A percentile compares a stretch with the other conserved stretches of the same genome.
Conservation (phyloP, 2,113 vertebrate genomes). For the Nerophis ophidion region DNA sequence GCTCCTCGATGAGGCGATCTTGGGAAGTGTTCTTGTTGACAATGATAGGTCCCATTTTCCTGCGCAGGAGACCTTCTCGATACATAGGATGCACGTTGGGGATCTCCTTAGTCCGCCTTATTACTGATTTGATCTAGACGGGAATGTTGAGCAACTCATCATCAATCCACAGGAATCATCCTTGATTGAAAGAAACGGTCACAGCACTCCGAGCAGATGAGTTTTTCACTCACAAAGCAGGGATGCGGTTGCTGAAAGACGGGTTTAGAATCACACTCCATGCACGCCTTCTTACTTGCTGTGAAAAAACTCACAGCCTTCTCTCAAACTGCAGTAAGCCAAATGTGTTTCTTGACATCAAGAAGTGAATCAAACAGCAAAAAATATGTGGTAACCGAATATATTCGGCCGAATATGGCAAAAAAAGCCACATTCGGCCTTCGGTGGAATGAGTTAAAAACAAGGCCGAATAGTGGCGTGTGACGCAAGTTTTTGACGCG, state of each 20-base stretch:
- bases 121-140: conserved; percentile 90
- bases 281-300: conserved; percentile 25
- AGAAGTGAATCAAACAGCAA: conserved; percentile 7
- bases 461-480: too few species aligned
- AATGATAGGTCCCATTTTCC: conserved; percentile 82
- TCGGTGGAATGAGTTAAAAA: too few species aligned
- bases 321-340: background rate
- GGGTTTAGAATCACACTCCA: conserved; percentile 28
- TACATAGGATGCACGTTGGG: conserved; percentile 91
- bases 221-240: conserved; percentile 3
- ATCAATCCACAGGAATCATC: conserved; percentile 2
- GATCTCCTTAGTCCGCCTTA: conserved; percentile 91
- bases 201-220: conserved; percentile 26
- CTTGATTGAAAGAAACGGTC: conserved; percentile 4
- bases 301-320: background rate
- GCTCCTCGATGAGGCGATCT: conserved; percentile 85
- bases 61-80: conserved; percentile 82
- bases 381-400: conserved; percentile 4
- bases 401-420: too few species aligned
- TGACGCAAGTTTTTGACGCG: too few species aligned
- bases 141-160: conserved; percentile 33
- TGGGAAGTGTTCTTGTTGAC: conserved; percentile 87
- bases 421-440: too few species aligned
- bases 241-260: conserved; percentile 30
- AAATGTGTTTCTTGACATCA: background rate